Percentiles rank a stretch among this genome's conserved stretches.
phyloP scores from a whole-genome alignment of 2,113 vertebrate genomes.

The Pedionomus torquatus region DNA sequence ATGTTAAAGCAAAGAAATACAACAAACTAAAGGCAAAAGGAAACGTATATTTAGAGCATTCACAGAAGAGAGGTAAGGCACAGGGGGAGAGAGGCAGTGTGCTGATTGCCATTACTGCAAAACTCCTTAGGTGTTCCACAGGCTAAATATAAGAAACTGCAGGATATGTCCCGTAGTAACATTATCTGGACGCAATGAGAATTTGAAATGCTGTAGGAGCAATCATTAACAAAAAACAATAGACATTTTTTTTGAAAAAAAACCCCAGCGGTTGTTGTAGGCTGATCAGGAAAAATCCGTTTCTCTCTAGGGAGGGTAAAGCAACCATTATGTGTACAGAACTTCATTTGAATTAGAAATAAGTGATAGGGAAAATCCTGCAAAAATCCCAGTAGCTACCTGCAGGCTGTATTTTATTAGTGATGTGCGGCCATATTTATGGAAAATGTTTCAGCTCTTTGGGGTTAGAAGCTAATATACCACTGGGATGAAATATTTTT shows the following conservation, averaged over 20 bases:
- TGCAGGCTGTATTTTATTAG: background rate
- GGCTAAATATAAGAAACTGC: background rate
- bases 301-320: background rate
- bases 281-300: background rate
- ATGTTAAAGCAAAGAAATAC: background rate
- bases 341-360: background rate
- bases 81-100: background rate
- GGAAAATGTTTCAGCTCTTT: background rate
- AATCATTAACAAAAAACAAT: slow-evolving; percentile 21
- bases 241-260: background rate
- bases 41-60: background rate
- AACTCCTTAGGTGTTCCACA: background rate
- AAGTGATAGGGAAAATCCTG: background rate
- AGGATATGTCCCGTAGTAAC: background rate
- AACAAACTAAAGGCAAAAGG: background rate
- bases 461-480: background rate
- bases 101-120: background rate
- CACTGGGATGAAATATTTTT: background rate
- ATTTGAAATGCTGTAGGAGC: background rate
- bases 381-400: background rate
- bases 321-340: background rate
- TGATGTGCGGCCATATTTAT: background rate
- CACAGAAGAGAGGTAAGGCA: background rate
- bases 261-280: background rate
- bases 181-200: background rate